Conservation (phyloP, 2,888 invertebrate species). For the Tetramorium bicarinatum region DNA sequence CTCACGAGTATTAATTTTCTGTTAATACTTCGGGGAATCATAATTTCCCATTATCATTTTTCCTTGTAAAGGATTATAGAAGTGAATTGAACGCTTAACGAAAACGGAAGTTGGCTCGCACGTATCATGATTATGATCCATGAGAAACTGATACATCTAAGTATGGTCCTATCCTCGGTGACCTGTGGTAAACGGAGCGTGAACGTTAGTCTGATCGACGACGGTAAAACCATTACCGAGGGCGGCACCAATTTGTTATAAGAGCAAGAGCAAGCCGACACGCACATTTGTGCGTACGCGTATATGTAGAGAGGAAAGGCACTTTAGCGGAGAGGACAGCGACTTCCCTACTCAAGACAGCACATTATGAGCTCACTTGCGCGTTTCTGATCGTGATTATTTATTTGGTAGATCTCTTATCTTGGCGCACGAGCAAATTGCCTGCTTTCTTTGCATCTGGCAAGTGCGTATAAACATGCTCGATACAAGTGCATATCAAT, state of each 20-base stretch:
- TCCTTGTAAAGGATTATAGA: not conserved
- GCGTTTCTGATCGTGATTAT: slow-evolving; percentile 41
- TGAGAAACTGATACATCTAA: slow-evolving; percentile 50
- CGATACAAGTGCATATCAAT: slow-evolving; percentile 3
- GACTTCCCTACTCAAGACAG: slow-evolving; percentile 27
- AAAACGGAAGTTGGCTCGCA: slow-evolving; percentile 16
- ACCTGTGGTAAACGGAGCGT: slow-evolving; percentile 79
- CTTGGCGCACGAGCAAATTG: slow-evolving; percentile 36
- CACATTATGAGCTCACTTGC: slow-evolving; percentile 35
- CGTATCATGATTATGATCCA: not conserved
- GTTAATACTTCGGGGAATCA: not conserved
- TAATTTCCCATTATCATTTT: slow-evolving; percentile 22
- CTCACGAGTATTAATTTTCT: not conserved
- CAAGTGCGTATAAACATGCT: slow-evolving; percentile 9
- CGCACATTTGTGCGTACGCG: not conserved
- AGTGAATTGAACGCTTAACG: slow-evolving; percentile 31
- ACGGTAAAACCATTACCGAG: slow-evolving; percentile 68
- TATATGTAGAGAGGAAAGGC: slow-evolving; percentile 44
- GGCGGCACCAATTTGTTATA: slow-evolving; percentile 50
- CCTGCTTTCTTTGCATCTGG: slow-evolving; percentile 31
- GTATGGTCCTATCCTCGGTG: slow-evolving; percentile 60
- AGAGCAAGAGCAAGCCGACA: slow-evolving; percentile 8
- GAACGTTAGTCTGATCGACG: slow-evolving; percentile 75
- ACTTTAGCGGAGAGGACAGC: slow-evolving; percentile 41
- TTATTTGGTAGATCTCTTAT: slow-evolving; percentile 51